Conservation (phyloP, 2,797 vertebrate species). For the Falco concolor region DNA sequence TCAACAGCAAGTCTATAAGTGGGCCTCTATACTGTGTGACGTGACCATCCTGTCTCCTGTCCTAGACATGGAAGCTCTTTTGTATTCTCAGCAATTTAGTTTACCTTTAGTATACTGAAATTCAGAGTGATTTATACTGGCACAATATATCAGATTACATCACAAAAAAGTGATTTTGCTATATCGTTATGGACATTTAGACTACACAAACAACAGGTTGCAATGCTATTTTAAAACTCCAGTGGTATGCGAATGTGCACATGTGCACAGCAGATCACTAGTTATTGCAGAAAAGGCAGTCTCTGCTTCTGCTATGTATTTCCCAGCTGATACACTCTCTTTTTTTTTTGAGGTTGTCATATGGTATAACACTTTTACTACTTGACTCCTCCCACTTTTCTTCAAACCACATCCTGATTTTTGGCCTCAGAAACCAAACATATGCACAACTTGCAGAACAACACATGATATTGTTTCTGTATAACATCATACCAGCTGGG, state of each 20-base stretch:
- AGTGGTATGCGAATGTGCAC: not conserved
- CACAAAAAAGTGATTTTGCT: not conserved
- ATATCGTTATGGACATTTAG: not conserved
- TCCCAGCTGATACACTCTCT: not conserved
- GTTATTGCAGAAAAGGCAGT: not conserved
- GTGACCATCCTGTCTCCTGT: not conserved
- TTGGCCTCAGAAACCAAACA: conserved; percentile 60
- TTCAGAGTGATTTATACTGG: not conserved
- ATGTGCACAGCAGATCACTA: conserved; percentile 36
- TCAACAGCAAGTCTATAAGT: not conserved
- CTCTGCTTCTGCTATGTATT: conserved; percentile 17
- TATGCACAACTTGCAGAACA: conserved; percentile 53
- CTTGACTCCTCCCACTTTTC: conserved; percentile 46
- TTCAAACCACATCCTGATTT: conserved; percentile 61
- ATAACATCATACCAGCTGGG: conserved; percentile 59
- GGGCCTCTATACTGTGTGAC: not conserved
- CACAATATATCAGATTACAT: not conserved
- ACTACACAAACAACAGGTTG: not conserved
- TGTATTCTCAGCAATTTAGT: not conserved
- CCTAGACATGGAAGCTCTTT: not conserved
- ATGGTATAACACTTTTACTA: conserved; percentile 59
- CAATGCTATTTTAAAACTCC: not conserved
- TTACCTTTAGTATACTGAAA: not conserved
- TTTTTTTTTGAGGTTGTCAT: conserved; percentile 15
- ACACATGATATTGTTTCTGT: conserved; percentile 63